These are phyloP conservation scores for Heliconius sara DNA, from an alignment of 2,888 invertebrate species.

Conservation along the genomic window DNA sequence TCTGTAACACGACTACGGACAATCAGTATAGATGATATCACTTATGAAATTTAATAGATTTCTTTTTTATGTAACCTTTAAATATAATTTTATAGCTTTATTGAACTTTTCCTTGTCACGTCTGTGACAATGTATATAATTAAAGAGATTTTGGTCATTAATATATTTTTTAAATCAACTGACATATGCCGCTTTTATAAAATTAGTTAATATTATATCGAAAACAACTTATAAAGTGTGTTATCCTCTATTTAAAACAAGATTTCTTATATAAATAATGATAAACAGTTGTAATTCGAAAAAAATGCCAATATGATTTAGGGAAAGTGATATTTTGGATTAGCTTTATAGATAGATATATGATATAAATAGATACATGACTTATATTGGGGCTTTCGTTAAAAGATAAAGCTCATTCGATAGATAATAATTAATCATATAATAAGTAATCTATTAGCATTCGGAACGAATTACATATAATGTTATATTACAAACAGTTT, in stretches of 20 bases:
- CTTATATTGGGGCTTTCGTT: background rate
- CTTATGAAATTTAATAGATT: background rate
- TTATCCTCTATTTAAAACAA: background rate
- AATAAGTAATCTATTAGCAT: background rate
- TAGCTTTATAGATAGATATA: background rate
- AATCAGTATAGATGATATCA: background rate
- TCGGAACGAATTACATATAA: background rate
- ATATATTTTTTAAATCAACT: background rate
- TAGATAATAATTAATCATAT: background rate
- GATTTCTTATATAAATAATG: background rate
- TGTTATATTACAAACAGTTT: background rate
- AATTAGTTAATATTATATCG: background rate
- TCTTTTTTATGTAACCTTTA: background rate
- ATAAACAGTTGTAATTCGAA: background rate
- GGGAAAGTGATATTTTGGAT: no score
- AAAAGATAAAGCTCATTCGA: background rate
- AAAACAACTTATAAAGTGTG: background rate
- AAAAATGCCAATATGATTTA: background rate
- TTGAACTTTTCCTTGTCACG: background rate
- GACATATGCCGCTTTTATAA: background rate
- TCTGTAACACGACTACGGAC: background rate
- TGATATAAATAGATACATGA: background rate
- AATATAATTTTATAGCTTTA: background rate
- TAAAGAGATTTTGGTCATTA: background rate
- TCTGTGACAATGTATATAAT: background rate